These are phyloP conservation scores for Gallinago stenura DNA, from an alignment of 2,797 vertebrate species.

Conservation along the genomic window DNA sequence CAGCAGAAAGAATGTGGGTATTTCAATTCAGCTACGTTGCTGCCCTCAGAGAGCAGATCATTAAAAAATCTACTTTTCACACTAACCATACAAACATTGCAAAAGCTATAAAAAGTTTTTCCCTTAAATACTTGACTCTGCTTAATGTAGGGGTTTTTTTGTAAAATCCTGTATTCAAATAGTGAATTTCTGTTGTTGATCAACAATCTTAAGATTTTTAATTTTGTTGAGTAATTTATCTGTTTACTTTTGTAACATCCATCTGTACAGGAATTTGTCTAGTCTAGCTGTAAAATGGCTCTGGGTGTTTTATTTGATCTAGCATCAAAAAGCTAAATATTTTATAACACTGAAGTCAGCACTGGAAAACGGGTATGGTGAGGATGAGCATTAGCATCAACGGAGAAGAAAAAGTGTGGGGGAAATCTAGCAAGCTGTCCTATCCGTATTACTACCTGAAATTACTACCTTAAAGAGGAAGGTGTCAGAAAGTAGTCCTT, in stretches of 20 bases:
- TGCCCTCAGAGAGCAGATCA: slow-evolving; percentile 2
- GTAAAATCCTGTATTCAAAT: background rate
- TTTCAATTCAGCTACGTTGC: slow-evolving; percentile 27
- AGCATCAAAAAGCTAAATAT: background rate
- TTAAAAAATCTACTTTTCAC: background rate
- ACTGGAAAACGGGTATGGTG: background rate
- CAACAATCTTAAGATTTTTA: background rate
- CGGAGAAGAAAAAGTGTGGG: background rate
- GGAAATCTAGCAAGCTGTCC: background rate
- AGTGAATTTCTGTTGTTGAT: background rate
- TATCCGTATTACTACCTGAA: background rate
- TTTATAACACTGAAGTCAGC: background rate
- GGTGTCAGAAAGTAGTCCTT: background rate
- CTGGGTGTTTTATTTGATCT: background rate
- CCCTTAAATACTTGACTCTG: background rate
- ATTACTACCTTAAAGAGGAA: background rate
- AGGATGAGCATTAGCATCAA: background rate
- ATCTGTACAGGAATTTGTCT: background rate
- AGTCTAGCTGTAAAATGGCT: background rate
- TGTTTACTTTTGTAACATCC: background rate
- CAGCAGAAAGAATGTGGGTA: slow-evolving; percentile 45
- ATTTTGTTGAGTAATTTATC: background rate
- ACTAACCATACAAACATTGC: background rate
- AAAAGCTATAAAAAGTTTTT: background rate
- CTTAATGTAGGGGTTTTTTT: background rate